These are phyloP conservation scores for Bostrychus sinensis DNA, from an alignment of 2,113 vertebrate species.

Conservation along the genomic window DNA sequence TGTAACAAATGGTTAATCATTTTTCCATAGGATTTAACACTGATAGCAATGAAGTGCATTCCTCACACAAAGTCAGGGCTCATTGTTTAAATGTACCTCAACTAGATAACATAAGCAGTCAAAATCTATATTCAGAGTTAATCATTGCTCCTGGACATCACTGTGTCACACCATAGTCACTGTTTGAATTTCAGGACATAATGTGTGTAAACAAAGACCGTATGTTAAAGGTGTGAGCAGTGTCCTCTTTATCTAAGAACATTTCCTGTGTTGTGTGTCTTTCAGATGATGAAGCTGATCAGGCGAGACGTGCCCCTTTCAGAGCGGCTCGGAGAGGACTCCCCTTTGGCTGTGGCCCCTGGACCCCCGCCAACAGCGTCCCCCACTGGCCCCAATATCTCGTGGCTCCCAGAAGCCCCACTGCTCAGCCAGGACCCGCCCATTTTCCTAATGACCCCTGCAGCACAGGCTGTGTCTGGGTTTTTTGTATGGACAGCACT, in stretches of 20 bases:
- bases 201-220: neutral
- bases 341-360: slow-evolving; percentile 44
- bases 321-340: slow-evolving; percentile 65
- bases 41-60: neutral
- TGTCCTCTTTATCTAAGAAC: neutral
- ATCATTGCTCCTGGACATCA: slow-evolving; percentile 34
- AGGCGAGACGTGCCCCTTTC: slow-evolving; percentile 77
- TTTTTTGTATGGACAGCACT: slow-evolving; percentile 98
- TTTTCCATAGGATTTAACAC: neutral
- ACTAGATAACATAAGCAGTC: slow-evolving; percentile 1
- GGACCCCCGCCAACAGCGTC: slow-evolving; percentile 61
- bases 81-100: neutral
- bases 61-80: slow-evolving; percentile 1
- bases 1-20: too few relatives aligned
- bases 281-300: slow-evolving; percentile 68
- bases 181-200: slow-evolving; percentile 6
- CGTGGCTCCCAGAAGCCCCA: slow-evolving; percentile 85
- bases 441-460: slow-evolving; percentile 93
- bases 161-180: slow-evolving; percentile 1
- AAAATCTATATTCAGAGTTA: slow-evolving; percentile 30
- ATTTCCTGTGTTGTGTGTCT: neutral
- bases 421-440: slow-evolving; percentile 86
- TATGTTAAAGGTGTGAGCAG: neutral
- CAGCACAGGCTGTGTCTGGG: slow-evolving; percentile 93
- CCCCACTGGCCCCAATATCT: slow-evolving; percentile 82